Base-by-base conservation (phyloP, 2,113 vertebrate species). In the Turnix velox region DNA sequence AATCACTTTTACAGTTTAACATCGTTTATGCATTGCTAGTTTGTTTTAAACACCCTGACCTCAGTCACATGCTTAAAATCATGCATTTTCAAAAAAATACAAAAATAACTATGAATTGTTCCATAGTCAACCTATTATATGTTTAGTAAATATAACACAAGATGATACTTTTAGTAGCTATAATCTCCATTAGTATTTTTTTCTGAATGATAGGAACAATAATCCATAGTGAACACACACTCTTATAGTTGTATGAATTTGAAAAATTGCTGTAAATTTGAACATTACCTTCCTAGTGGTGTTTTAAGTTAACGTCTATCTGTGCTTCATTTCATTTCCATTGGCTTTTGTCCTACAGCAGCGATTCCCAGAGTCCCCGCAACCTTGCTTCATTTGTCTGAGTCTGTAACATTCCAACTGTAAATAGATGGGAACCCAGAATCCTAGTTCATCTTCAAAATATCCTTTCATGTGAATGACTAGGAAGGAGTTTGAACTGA, bases 21-120 rank as follows among this genome's bases (percentile, higher is more conserved):
- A 30, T 82, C 20, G 87, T 94, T 96, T 82, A 87, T 74, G 84
- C 31, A 45, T 75, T 76, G 33, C 25, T 76, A 49, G 84, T 92
- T 89, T 31, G 51, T 71, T 95, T 95, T 84, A 82, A 94, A 87
- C 33, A 87, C 35, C 28, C 18, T 65, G 18, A 20, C 39, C n/a
- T 92, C 2, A 0, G 16, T 17, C 18, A 48, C 3, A 2, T 57
- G 7, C 16, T 82, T 89, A 81, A 92, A 91, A 72, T 37, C 3
- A 25, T 2, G 10, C 52, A 25, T 55, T 90, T 77, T 27, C 0
- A 24, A 48, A 76, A 63, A 83, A 40, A 9, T 4, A 15, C 10
- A 69, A 27, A 74, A 76, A 71, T 94, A 35, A 67, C 4, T 19
- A 54, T 46, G 33, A 84, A 73, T 69, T 28, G 6, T 2, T 12